A percentile compares a stretch with the other conserved stretches of the same genome.
Evolutionary conservation across 2,888 invertebrate species (phyloP).

Genomic region (Lysandra coridon): DNA sequence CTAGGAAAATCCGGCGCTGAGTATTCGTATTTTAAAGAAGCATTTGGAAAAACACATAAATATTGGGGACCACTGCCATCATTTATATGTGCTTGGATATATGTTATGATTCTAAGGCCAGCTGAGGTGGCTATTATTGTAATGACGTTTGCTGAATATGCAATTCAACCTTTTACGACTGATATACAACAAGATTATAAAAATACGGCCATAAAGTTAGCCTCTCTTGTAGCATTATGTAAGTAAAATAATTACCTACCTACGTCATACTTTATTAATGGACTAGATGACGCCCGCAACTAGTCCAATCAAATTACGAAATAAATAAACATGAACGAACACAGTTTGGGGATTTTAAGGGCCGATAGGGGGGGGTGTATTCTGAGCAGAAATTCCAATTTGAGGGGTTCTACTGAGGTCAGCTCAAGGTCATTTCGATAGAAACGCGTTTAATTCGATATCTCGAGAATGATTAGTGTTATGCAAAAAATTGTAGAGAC

Average conservation of each 20-base stretch:
- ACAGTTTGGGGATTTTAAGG: no score
- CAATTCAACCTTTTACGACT: conserved; percentile 82
- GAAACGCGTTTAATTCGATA: no score
- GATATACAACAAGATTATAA: conserved; percentile 67
- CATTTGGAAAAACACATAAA: conserved; percentile 83
- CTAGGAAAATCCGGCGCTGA: conserved; percentile 90
- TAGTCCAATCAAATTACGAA: no score
- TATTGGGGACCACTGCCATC: conserved; percentile 87
- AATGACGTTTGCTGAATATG: conserved; percentile 88
- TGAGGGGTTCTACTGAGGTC: no score
- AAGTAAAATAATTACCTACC: conserved; percentile 49
- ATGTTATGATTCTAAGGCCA: conserved; percentile 86
- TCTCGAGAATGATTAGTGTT: no score
- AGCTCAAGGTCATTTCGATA: no score
- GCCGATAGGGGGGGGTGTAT: no score
- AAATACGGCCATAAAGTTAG: conserved; percentile 80
- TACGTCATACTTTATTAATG: not conserved
- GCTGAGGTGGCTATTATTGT: conserved; percentile 89
- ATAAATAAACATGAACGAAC: no score
- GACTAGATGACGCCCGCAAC: no score
- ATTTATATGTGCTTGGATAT: conserved; percentile 89
- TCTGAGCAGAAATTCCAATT: no score
- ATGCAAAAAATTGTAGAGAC: no score
- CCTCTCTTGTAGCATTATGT: conserved; percentile 84
- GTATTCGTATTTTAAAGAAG: conserved; percentile 88